These are phyloP conservation scores for Pseudopleuronectes americanus DNA, from an alignment of 2,797 vertebrate species.

Conservation along the genomic window DNA sequence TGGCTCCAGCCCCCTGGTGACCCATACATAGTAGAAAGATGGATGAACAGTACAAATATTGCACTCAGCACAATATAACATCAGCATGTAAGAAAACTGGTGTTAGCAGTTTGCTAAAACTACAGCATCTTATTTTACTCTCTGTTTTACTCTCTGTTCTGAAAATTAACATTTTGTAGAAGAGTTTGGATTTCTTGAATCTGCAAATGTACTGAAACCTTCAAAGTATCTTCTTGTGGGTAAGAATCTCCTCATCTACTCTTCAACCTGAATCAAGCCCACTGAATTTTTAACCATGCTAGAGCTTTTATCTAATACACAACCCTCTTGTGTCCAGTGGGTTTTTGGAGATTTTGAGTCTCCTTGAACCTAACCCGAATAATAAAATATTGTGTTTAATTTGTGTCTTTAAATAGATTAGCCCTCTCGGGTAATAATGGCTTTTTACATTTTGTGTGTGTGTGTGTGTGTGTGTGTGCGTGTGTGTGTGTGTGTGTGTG, in stretches of 20 bases:
- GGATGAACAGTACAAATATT: too few species aligned
- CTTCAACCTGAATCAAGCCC: slow-evolving; percentile 25
- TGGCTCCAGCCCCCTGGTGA: too few species aligned
- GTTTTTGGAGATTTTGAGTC: slow-evolving; percentile 9
- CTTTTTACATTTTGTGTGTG: background rate
- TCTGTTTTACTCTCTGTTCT: too few species aligned
- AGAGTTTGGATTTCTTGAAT: slow-evolving; percentile 2
- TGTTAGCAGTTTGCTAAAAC: too few species aligned
- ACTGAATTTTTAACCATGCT: slow-evolving; percentile 14
- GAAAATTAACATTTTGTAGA: too few species aligned
- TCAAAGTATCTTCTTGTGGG: background rate
- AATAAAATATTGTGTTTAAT: slow-evolving; percentile 13
- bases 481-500: too few species aligned
- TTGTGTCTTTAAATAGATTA: background rate
- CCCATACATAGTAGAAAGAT: too few species aligned
- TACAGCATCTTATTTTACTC: too few species aligned
- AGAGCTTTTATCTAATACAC: slow-evolving; percentile 19
- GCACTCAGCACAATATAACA: too few species aligned
- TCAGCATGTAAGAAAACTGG: too few species aligned
- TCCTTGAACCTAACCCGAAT: slow-evolving; percentile 35
- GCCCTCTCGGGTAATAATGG: slow-evolving; percentile 8
- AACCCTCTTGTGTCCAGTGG: slow-evolving; percentile 10
- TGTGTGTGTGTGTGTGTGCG: too few species aligned
- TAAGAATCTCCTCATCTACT: background rate
- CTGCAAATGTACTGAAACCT: slow-evolving; percentile 25